Base-by-base conservation (phyloP, 2,113 vertebrate genomes). In the Xerus inauris region DNA sequence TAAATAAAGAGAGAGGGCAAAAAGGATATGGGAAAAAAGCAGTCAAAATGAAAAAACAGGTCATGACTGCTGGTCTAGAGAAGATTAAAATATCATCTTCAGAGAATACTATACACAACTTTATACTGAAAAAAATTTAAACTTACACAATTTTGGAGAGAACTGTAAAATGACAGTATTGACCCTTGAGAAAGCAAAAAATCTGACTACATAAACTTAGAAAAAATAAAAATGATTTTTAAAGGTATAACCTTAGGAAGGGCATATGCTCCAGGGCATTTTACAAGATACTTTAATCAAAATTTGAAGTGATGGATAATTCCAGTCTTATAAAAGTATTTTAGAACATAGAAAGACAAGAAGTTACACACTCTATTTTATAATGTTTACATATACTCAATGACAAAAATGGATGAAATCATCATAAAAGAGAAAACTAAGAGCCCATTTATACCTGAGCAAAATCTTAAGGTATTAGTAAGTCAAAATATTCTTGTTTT, bases 31-130 rank as follows among this genome's bases (percentile, higher is more conserved):
- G 42, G 69, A 59, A 13, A 62, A n/a, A 47, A 47, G 64, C 1
- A 32, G 35, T 71, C 54, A 67, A 51, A 73, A 86, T 93, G 73
- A 79, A 85, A 95, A 91, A 85, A 51, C 67, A 93, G 77, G 77
- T 85, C 72, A 86, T 64, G 89, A 72, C 35, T 88, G 4, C 17
- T 45, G 77, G 82, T 95, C 49, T 83, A 62, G 65, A 92, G 30
- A 65, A 96, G 67, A 94, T 82, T 93, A 72, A 96, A 94, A 95
- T 71, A 91, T 73, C 26, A 77, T 89, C 94, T 91, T 94, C 73
- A 51, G 67, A 81, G 62, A 79, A 47, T n/a, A 42, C 35, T 65
- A 40, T 57, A 81, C 40, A 72, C 17, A 86, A 47, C 32, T 83
- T 85, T 54, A 30, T 67, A 71, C 24, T 24, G 85, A 73, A 95